Base-by-base conservation (phyloP, 1,140 invertebrate species). In the Drosophila hydei region DNA sequence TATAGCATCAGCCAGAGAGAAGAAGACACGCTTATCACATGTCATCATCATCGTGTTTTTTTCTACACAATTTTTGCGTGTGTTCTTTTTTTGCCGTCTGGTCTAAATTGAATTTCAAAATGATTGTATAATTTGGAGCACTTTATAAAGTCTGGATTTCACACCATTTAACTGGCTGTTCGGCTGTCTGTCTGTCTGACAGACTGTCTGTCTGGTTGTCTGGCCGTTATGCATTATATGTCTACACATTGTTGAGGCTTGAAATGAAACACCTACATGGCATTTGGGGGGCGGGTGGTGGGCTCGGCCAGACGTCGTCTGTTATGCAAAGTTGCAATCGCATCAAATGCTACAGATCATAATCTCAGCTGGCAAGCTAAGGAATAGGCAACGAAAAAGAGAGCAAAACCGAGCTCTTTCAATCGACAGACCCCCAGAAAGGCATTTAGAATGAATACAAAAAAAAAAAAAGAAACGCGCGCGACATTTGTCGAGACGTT, bases 21-120 rank as follows among this genome's bases (percentile, higher is more conserved):
- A 70, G 59, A 58, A 72, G 58, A 60, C 60, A 74, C 42, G 43
- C 56, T 69, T 58, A 63, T 68, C 59, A 55, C 61, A 56, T 51
- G 27, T 54, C 71, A 68, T 65, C 65, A 71, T 58, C 69, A 45
- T 61, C 52, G 60, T 60, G 11, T 48, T 72, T 38, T 45, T 55
- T 51, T 62, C 64, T 60, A 14, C 38, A 14, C 30, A 33, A 33
- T 7, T 16, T 42, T 16, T 5, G 38, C 9, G 38, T 40, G 12
- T 38, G 12, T 38, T 40, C 16, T 50, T 56, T 54, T 78, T 65
- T 74, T 56, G 45, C 61, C 65, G 87, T 90, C 87, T 90, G 87
- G 76, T 70, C 50, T 68, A 90, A 83, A 90, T 90, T 90, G 88
- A 79, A 90, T 84, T 88, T 90, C 72, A 78, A 90, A 90, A 90